Base-by-base conservation (phyloP, 2,113 vertebrate species). In the Lichenostomus cassidix region DNA sequence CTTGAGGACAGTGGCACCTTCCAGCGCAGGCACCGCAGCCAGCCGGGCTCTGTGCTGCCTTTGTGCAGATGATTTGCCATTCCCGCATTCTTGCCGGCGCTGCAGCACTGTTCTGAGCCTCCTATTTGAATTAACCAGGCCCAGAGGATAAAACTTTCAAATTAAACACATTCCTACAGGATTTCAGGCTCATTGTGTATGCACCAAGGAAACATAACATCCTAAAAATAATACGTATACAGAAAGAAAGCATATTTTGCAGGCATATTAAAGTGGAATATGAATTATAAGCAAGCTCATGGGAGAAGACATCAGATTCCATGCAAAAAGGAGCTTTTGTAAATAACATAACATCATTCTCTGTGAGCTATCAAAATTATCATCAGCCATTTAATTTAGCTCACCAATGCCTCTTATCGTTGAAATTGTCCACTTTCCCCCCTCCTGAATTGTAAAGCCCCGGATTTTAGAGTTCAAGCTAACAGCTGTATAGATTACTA, bases 81-180 rank as follows among this genome's bases (percentile, higher is more conserved):
- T 60, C 67, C 92, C 1, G 62, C 95, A 71, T 95, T 95, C 95
- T 94, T 94, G 91, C 78, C 53, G 65, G 91, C 91, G 17, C 94
- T 84, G 92, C 90, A 68, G 95, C 95, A 28, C 93, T 74, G 97
- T 97, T 98, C 97, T 95, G 98, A 97, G 98, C 98, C 95, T 96
- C 90, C 67, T 98, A 97, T 98, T 98, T 98, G 99, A 99, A 99
- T 99, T 99, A 99, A 99, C 99, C 99, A 99, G 98, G 98, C 99
- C 98, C 98, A 99, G 98, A 99, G 99, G 99, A 99, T 98, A 98
- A 98, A 98, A 99, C 98, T 99, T 99, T 99, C 98, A 99, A 99
- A 99, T 99, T 98, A 99, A 98, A 98, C 98, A 98, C 98, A 98
- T 98, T 99, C 98, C 99, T 98, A 97, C 98, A 99, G 99, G 99